Conservation (phyloP, 1,140 invertebrate genomes). For the Asobara japonica region DNA sequence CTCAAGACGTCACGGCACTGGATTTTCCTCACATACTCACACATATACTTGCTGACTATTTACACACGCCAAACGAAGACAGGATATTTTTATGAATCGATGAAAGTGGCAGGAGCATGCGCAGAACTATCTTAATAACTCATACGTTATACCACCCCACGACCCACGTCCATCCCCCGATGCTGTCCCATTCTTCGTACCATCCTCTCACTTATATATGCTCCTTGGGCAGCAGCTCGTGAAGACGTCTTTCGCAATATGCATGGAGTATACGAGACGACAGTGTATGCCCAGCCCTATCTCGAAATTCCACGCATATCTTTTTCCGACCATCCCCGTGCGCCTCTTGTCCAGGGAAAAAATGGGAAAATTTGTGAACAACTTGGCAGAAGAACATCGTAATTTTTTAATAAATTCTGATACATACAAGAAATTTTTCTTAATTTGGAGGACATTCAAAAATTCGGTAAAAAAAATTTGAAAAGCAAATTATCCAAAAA, state of each 20-base stretch:
- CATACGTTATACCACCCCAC: slow-evolving; percentile 55
- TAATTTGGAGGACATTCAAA: too few relatives aligned
- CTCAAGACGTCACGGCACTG: slow-evolving; percentile 3
- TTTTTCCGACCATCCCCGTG: neutral
- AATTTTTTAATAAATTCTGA: too few relatives aligned
- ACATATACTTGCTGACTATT: too few relatives aligned
- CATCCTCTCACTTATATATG: slow-evolving; percentile 25
- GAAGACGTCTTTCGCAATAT: slow-evolving; percentile 14
- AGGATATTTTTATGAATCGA: slow-evolving; percentile 66
- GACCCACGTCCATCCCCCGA: slow-evolving; percentile 34
- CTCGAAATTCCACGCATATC: slow-evolving; percentile 1
- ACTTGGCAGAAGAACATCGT: too few relatives aligned
- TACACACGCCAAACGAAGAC: slow-evolving; percentile 31
- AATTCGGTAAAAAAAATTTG: too few relatives aligned
- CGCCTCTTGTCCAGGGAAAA: too few relatives aligned
- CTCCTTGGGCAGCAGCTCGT: slow-evolving; percentile 1
- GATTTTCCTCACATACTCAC: slow-evolving; percentile 7
- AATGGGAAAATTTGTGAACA: too few relatives aligned
- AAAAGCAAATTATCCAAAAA: too few relatives aligned
- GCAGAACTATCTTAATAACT: slow-evolving; percentile 63
- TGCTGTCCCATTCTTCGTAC: slow-evolving; percentile 35
- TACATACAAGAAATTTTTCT: too few relatives aligned
- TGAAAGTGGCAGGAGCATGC: slow-evolving; percentile 65
- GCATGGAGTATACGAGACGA: slow-evolving; percentile 9
- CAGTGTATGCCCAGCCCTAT: neutral